These are phyloP conservation scores for Caenorhabditis sp. DNA, from an alignment of 2,888 invertebrate genomes.

Conservation along the genomic window DNA sequence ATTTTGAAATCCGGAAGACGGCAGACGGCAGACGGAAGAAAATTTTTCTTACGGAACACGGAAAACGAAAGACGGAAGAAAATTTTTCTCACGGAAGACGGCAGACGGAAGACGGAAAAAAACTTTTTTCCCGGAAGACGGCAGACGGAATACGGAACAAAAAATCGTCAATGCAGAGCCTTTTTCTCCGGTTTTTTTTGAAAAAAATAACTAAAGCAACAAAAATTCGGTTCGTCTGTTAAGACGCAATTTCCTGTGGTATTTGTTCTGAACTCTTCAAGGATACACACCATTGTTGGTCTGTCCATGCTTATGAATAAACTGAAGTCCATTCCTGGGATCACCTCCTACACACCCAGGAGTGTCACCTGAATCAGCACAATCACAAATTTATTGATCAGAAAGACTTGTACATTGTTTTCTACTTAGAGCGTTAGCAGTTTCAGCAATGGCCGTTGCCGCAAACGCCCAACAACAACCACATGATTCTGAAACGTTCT, in stretches of 20 bases:
- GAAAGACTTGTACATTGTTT: conserved; percentile 21
- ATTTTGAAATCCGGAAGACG: too few species aligned
- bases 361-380: conserved; percentile 24
- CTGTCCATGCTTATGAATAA: conserved; percentile 20
- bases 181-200: too few species aligned
- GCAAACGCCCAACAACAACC: conserved; percentile 42
- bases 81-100: too few species aligned
- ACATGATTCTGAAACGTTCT: conserved; percentile 12
- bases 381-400: conserved; percentile 48
- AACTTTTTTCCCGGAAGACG: too few species aligned
- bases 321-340: conserved; percentile 19
- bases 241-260: conserved; percentile 33
- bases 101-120: too few species aligned
- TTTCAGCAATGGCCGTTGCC: conserved; percentile 29
- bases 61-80: too few species aligned
- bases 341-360: conserved; percentile 47
- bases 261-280: conserved; percentile 36
- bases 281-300: conserved; percentile 10
- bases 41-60: too few species aligned
- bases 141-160: too few species aligned
- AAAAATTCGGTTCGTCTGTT: background rate
- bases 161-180: too few species aligned
- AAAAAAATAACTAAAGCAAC: too few species aligned
- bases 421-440: conserved; percentile 8
- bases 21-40: too few species aligned